These are phyloP conservation scores for Tupaia tana DNA, from an alignment of 2,113 vertebrate genomes.

Conservation along the genomic window DNA sequence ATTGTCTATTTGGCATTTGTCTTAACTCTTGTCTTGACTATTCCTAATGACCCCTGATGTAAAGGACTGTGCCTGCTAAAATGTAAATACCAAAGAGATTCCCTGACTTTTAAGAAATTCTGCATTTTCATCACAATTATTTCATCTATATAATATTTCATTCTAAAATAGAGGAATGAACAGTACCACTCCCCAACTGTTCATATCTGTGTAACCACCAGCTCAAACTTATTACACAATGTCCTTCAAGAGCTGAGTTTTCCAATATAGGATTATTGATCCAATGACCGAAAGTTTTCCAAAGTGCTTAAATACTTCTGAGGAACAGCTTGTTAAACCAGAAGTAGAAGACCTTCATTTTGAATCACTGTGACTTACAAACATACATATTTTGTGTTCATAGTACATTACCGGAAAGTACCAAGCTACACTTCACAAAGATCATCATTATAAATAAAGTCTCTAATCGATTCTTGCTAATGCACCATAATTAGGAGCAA, in stretches of 20 bases:
- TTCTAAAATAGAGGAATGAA: not conserved
- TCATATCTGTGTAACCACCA: not conserved
- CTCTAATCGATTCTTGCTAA: not conserved
- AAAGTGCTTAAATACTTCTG: not conserved
- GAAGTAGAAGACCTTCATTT: not conserved
- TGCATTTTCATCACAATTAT: not conserved
- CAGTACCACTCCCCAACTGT: not conserved
- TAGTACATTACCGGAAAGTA: not conserved
- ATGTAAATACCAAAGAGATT: not conserved
- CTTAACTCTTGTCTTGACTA: not conserved
- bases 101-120: not conserved
- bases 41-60: no score
- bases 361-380: not conserved
- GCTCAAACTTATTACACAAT: not conserved
- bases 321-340: not conserved
- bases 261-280: not conserved
- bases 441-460: constrained; percentile 22
- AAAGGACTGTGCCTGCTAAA: no score
- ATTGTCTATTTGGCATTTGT: not conserved
- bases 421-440: not conserved
- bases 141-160: not conserved
- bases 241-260: not conserved
- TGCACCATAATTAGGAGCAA: not conserved
- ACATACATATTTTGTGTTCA: not conserved
- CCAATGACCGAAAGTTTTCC: not conserved